A percentile compares a stretch with the other conserved stretches of the same genome.
These are phyloP conservation scores for Drosophila bocqueti DNA, from an alignment of 1,140 invertebrate species.

Conservation along the genomic window DNA sequence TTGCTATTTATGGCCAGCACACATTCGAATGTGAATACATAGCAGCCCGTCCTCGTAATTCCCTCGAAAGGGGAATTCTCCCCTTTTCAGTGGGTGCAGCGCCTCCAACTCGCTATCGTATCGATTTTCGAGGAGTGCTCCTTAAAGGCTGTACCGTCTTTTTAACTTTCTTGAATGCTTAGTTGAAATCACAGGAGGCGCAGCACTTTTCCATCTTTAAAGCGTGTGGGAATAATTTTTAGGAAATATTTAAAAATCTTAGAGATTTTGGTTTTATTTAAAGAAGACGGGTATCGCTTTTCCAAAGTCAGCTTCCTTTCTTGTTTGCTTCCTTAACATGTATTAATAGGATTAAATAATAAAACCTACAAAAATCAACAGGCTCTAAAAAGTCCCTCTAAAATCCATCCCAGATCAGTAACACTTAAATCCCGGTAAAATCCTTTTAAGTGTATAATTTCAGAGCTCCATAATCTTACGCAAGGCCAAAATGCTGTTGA, in stretches of 20 bases:
- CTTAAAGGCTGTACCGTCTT: slow-evolving; percentile 11
- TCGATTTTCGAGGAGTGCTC: slow-evolving; percentile 38
- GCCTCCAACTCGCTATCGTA: slow-evolving; percentile 18
- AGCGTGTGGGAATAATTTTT: background rate
- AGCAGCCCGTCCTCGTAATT: slow-evolving; percentile 42
- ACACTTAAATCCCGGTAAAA: slow-evolving; percentile 7
- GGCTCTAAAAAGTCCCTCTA: background rate
- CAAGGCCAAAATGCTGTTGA: slow-evolving; percentile 30
- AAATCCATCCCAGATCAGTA: slow-evolving; percentile 1
- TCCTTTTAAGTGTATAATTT: slow-evolving; percentile 41
- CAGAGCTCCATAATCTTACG: slow-evolving; percentile 35
- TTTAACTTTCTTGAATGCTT: slow-evolving; percentile 5
- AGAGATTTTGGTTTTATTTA: background rate
- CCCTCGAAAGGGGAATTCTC: slow-evolving; percentile 17
- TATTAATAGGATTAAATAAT: background rate
- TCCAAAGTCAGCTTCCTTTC: no score
- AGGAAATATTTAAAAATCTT: background rate
- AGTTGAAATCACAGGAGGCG: background rate
- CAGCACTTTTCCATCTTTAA: background rate
- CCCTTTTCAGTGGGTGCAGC: slow-evolving; percentile 20
- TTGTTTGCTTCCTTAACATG: background rate
- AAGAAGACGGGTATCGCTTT: no score
- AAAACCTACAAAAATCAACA: slow-evolving; percentile 3
- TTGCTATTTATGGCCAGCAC: slow-evolving; percentile 64
- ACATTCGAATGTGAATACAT: slow-evolving; percentile 22